Conservation (phyloP, 2,888 invertebrate genomes). For the Didymodactylos carnosus region DNA sequence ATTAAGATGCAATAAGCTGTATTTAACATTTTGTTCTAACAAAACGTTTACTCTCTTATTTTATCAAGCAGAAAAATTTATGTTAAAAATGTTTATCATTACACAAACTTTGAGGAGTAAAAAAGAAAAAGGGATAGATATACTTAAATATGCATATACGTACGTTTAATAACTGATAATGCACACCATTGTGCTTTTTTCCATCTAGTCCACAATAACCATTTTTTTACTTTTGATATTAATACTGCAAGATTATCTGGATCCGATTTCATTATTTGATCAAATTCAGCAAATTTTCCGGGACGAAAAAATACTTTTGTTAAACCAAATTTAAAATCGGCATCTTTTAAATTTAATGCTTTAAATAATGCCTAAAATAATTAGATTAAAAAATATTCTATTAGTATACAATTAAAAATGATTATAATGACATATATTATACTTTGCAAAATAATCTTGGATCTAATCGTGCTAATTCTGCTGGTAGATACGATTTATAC, state of each 20-base stretch:
- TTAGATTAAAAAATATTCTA: conserved; percentile 40
- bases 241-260: conserved; percentile 67
- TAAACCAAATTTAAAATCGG: conserved; percentile 85
- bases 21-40: too few species aligned
- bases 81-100: conserved; percentile 23
- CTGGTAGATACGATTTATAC: conserved; percentile 67
- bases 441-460: conserved; percentile 82
- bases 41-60: neutral
- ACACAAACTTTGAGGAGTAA: too few species aligned
- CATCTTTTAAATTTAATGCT: conserved; percentile 73
- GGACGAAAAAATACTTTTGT: conserved; percentile 94
- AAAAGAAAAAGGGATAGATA: too few species aligned
- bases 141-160: too few species aligned
- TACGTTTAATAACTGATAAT: conserved; percentile 75
- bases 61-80: neutral
- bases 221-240: conserved; percentile 66
- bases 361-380: conserved; percentile 79
- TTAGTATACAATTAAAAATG: neutral
- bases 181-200: conserved; percentile 73
- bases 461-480: conserved; percentile 55
- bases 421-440: conserved; percentile 14
- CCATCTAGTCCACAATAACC: conserved; percentile 80
- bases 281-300: conserved; percentile 88
- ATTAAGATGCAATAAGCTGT: too few species aligned
- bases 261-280: conserved; percentile 83